Conservation (phyloP, 1,140 invertebrate genomes). For the Heliconius hermathena region DNA sequence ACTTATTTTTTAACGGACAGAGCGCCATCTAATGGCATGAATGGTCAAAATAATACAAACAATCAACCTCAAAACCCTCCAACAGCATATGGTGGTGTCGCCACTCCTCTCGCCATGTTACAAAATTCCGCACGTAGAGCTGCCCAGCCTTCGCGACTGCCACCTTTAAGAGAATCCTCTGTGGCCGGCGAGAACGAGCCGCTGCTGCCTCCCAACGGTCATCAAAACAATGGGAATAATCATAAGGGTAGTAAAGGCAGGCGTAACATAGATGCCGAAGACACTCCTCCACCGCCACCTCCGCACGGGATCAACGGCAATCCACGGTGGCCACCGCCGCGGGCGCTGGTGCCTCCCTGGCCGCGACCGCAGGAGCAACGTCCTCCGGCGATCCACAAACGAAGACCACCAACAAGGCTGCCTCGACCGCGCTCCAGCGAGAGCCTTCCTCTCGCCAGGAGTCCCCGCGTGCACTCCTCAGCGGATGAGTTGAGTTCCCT, state of each 20-base stretch:
- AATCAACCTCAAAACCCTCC: slow-evolving; percentile 64
- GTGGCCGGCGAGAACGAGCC: slow-evolving; percentile 86
- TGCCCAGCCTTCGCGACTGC: slow-evolving; percentile 68
- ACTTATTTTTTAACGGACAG: slow-evolving; percentile 93
- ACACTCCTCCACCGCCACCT: slow-evolving; percentile 79
- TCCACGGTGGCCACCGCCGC: slow-evolving; percentile 76
- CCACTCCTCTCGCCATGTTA: slow-evolving; percentile 86
- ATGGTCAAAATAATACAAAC: slow-evolving; percentile 50
- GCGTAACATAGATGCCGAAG: slow-evolving; percentile 68
- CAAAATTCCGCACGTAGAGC: slow-evolving; percentile 81
- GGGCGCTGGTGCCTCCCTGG: slow-evolving; percentile 82
- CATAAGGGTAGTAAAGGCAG: slow-evolving; percentile 78
- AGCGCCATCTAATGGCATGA: slow-evolving; percentile 55
- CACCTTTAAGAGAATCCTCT: slow-evolving; percentile 74
- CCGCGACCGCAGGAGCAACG: slow-evolving; percentile 77
- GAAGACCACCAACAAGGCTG: slow-evolving; percentile 70
- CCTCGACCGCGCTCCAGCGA: slow-evolving; percentile 85
- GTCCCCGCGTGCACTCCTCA: slow-evolving; percentile 86
- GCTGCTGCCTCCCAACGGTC: slow-evolving; percentile 82
- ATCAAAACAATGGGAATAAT: slow-evolving; percentile 79
- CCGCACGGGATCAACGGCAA: slow-evolving; percentile 73
- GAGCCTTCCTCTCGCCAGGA: slow-evolving; percentile 82
- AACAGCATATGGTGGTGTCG: slow-evolving; percentile 86
- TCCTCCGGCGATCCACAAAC: slow-evolving; percentile 64
- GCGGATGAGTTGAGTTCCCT: slow-evolving; percentile 90